Percentiles rank a stretch among this genome's conserved stretches.
Evolutionary conservation across 1,140 invertebrate species (phyloP).

Genomic region (Pachypsylla venusta): DNA sequence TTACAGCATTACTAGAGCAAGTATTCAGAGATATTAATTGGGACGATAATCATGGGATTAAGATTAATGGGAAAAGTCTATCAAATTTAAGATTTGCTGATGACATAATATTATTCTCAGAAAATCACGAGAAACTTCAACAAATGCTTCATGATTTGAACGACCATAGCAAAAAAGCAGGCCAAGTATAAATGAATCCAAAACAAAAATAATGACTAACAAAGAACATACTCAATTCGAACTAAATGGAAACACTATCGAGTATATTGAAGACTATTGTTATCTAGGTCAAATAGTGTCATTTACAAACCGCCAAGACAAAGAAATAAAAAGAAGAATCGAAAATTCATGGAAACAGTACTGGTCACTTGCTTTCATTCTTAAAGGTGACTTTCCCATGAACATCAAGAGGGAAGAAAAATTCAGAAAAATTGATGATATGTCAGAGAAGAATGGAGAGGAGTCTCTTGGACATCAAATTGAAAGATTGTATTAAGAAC

Average conservation of each 20-base stretch:
- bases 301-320: not conserved
- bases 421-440: too few relatives aligned
- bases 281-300: conserved; percentile 7
- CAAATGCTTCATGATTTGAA: conserved; percentile 12
- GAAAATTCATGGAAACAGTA: too few relatives aligned
- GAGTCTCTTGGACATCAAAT: too few relatives aligned
- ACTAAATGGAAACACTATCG: conserved; percentile 2
- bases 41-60: conserved; percentile 19
- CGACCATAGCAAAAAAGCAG: conserved; percentile 4
- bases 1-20: conserved; percentile 18
- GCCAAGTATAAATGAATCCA: conserved; percentile 14
- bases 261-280: not conserved
- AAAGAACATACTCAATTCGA: too few relatives aligned
- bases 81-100: conserved; percentile 29
- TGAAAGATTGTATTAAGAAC: too few relatives aligned
- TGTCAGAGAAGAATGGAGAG: too few relatives aligned
- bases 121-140: conserved; percentile 11
- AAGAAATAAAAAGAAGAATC: too few relatives aligned
- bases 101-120: conserved; percentile 24
- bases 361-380: too few relatives aligned
- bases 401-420: too few relatives aligned
- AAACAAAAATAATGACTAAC: not conserved
- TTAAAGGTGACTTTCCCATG: too few relatives aligned
- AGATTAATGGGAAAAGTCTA: conserved; percentile 23
- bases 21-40: conserved; percentile 21